These are phyloP conservation scores for Calameuta idolon DNA, from an alignment of 2,888 invertebrate genomes.

Conservation along the genomic window DNA sequence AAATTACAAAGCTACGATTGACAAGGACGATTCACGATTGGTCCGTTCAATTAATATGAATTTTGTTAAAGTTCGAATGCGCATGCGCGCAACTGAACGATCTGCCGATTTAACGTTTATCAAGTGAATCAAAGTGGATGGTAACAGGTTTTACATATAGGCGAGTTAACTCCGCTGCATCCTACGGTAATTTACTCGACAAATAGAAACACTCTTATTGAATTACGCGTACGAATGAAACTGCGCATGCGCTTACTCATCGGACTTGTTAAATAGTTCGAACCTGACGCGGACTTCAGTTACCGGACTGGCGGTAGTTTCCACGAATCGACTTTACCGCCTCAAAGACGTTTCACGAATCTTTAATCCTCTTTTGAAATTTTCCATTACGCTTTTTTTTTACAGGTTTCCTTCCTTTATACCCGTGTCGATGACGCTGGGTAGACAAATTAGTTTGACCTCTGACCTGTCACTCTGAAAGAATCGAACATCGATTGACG, in stretches of 20 bases:
- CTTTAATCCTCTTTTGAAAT: neutral
- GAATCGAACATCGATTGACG: neutral
- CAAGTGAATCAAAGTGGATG: conserved; percentile 10
- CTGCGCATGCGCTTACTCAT: neutral
- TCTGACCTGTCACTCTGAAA: neutral
- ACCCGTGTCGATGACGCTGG: neutral
- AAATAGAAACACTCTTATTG: conserved; percentile 5
- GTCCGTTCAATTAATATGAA: neutral
- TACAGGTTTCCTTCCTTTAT: neutral
- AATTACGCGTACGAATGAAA: neutral
- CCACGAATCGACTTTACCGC: neutral
- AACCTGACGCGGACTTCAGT: neutral
- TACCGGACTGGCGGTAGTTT: neutral
- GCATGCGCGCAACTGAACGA: neutral
- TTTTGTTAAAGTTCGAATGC: neutral
- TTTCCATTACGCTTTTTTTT: neutral
- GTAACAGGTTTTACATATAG: neutral
- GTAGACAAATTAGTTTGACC: neutral
- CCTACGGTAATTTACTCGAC: neutral
- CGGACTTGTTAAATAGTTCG: neutral
- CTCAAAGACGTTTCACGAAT: neutral
- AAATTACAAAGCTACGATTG: neutral
- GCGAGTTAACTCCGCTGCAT: neutral
- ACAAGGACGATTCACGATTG: neutral
- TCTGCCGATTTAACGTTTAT: neutral